A percentile compares a stretch with the other conserved stretches of the same genome.
Evolutionary conservation across 2,113 vertebrate species (phyloP).

Genomic region (Trogon melanurus): DNA sequence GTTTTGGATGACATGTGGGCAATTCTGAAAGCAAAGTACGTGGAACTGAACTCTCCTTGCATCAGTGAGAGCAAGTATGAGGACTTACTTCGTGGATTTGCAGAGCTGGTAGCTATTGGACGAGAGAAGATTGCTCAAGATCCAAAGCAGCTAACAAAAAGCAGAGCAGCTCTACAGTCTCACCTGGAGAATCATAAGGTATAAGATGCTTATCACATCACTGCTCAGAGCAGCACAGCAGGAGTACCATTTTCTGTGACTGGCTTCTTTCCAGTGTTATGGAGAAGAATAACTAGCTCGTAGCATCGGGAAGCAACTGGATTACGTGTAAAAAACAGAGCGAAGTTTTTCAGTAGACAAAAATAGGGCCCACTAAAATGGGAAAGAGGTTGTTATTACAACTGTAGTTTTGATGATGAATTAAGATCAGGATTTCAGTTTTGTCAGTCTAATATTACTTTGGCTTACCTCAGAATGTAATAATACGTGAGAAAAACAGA

Average conservation of each 20-base stretch:
- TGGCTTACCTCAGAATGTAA: background rate
- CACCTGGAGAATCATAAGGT: conserved; percentile 83
- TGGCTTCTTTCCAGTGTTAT: background rate
- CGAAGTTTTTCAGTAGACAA: background rate
- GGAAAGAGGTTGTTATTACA: background rate
- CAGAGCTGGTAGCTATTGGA: conserved; percentile 76
- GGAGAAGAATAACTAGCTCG: background rate
- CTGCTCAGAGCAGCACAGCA: background rate
- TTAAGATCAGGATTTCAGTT: background rate
- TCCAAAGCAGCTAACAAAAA: conserved; percentile 54
- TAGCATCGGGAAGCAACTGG: background rate
- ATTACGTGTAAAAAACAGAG: background rate
- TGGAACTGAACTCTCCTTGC: conserved; percentile 66
- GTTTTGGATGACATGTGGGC: conserved; percentile 76
- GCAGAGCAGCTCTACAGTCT: conserved; percentile 72
- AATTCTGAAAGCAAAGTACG: conserved; percentile 64
- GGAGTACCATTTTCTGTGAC: background rate
- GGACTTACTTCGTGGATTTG: conserved; percentile 73
- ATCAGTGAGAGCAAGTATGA: conserved; percentile 75
- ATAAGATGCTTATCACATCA: background rate
- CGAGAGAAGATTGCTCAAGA: conserved; percentile 70
- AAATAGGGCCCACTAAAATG: background rate
- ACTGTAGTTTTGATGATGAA: background rate
- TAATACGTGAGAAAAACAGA: background rate
- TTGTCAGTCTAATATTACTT: background rate